These are phyloP conservation scores for Timandra comae DNA, from an alignment of 2,888 invertebrate genomes.

Conservation along the genomic window DNA sequence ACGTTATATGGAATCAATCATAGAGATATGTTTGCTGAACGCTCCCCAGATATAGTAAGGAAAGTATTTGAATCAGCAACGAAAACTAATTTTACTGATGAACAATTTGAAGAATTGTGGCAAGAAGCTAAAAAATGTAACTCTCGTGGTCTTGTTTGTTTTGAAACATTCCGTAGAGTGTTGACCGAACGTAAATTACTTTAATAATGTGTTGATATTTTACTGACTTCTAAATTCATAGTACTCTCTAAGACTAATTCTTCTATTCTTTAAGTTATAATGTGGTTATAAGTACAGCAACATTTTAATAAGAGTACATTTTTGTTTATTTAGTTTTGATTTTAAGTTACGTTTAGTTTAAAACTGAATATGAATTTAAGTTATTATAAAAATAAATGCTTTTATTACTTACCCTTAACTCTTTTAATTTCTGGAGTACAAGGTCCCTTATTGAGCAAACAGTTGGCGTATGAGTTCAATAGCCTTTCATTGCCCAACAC, in stretches of 20 bases:
- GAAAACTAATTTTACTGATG: slow-evolving; percentile 51
- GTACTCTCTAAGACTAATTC: too few species aligned
- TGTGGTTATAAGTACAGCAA: too few species aligned
- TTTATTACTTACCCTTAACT: slow-evolving; percentile 84
- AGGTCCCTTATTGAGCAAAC: slow-evolving; percentile 79
- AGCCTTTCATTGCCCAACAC: slow-evolving; percentile 81
- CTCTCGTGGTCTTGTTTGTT: slow-evolving; percentile 55
- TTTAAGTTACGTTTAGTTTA: not conserved
- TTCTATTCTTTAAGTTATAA: too few species aligned
- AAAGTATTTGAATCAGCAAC: slow-evolving; percentile 53
- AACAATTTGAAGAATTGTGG: slow-evolving; percentile 57
- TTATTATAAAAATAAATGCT: not conserved
- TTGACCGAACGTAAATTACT: slow-evolving; percentile 5
- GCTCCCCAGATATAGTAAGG: slow-evolving; percentile 31
- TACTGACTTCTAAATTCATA: too few species aligned
- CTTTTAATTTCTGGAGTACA: slow-evolving; percentile 84
- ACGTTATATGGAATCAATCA: slow-evolving; percentile 31
- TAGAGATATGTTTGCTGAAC: slow-evolving; percentile 34
- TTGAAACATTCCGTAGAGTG: slow-evolving; percentile 54
- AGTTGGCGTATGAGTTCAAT: slow-evolving; percentile 80
- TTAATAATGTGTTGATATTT: too few species aligned
- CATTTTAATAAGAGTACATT: not conserved
- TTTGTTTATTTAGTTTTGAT: not conserved
- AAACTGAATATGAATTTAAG: not conserved
- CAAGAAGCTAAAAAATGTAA: slow-evolving; percentile 50